phyloP scores from a whole-genome alignment of 2,888 invertebrate species.

The Pammene fasciana region DNA sequence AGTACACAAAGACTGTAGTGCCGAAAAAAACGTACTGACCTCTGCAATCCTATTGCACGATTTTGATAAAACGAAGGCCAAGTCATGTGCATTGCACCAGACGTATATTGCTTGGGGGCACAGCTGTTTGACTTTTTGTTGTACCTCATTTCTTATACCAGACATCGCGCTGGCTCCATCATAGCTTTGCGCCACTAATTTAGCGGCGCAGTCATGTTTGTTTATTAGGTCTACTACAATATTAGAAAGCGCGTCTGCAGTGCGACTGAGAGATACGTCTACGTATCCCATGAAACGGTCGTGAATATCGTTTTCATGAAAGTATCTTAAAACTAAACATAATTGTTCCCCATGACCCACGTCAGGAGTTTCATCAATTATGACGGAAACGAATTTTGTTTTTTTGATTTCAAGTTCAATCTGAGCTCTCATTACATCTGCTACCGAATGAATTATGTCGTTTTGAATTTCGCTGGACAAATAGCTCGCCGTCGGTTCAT shows the following conservation, averaged over 20 bases:
- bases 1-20: background rate
- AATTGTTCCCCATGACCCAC: background rate
- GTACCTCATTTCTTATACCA: background rate
- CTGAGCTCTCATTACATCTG: background rate
- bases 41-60: background rate
- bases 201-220: background rate
- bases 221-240: background rate
- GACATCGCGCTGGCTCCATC: slow-evolving; percentile 1
- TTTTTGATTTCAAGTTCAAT: slow-evolving; percentile 1
- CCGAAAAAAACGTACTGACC: slow-evolving; percentile 2
- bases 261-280: background rate
- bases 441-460: slow-evolving; percentile 2
- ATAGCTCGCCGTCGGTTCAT: background rate
- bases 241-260: background rate
- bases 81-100: background rate
- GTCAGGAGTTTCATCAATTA: slow-evolving; percentile 9
- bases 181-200: slow-evolving; percentile 6
- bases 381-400: slow-evolving; percentile 1
- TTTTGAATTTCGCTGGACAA: too few species aligned
- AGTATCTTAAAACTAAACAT: slow-evolving; percentile 16
- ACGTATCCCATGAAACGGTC: slow-evolving; percentile 5
- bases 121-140: background rate
- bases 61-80: background rate
- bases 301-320: slow-evolving; percentile 9
- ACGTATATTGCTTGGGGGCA: background rate